These are phyloP conservation scores for Osmoderma eremita DNA, from an alignment of 2,888 invertebrate genomes.

Conservation along the genomic window DNA sequence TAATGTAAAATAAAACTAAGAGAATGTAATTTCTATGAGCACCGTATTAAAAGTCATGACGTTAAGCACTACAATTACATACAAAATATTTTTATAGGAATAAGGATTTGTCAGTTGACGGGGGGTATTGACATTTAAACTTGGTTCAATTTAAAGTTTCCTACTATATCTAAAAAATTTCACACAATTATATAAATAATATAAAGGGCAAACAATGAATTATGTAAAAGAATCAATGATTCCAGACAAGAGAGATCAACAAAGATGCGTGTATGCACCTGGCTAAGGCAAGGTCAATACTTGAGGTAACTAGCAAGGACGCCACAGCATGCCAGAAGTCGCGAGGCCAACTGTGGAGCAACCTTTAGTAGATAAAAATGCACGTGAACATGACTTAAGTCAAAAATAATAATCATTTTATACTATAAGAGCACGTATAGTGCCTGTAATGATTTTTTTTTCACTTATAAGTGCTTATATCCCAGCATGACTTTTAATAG, in stretches of 20 bases:
- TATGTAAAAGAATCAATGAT: slow-evolving; percentile 14
- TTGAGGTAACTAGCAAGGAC: slow-evolving; percentile 23
- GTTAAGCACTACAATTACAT: not conserved
- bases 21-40: not conserved
- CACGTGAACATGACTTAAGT: no score
- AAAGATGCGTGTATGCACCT: slow-evolving; percentile 11
- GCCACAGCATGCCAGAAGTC: slow-evolving; percentile 12
- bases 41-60: slow-evolving; percentile 23
- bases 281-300: slow-evolving; percentile 20
- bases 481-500: not conserved
- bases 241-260: slow-evolving; percentile 3
- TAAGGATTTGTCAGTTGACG: no score
- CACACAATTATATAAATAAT: no score
- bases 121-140: no score
- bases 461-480: not conserved
- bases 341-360: slow-evolving; percentile 1
- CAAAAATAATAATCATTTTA: no score
- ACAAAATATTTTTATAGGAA: no score
- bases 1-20: no score
- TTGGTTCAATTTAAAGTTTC: no score
- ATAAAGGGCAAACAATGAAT: slow-evolving; percentile 2
- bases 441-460: no score
- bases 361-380: slow-evolving; percentile 14
- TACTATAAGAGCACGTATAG: no score
- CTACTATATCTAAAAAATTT: no score